phyloP scores from a whole-genome alignment of 2,888 invertebrate species.

The Netelia fuscicornis region DNA sequence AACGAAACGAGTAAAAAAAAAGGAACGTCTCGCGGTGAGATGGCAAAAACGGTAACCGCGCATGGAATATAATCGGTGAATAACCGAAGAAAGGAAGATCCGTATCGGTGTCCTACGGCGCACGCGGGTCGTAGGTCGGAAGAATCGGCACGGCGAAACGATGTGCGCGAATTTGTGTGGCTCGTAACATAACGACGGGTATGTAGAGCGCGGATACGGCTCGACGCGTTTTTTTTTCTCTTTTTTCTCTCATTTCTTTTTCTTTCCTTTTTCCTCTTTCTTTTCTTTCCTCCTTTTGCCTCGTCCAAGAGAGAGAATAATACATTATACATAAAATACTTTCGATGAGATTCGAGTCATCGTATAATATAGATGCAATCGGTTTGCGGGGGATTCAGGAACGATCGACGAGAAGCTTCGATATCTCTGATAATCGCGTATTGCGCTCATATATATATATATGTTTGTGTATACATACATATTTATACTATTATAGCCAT shows the following conservation, averaged over 20 bases:
- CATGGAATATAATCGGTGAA: conserved; percentile 57
- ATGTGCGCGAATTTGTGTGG: conserved; percentile 53
- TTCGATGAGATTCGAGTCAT: conserved; percentile 54
- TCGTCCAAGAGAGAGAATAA: conserved; percentile 26
- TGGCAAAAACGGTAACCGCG: conserved; percentile 55
- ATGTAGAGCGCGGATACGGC: conserved; percentile 23
- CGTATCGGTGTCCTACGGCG: conserved; percentile 67
- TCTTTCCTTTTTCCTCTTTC: not conserved
- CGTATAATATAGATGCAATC: conserved; percentile 41
- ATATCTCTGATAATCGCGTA: conserved; percentile 46
- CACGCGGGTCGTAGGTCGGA: conserved; percentile 67
- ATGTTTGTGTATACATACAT: conserved; percentile 59
- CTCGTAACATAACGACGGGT: conserved; percentile 1
- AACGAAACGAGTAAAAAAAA: conserved; percentile 29
- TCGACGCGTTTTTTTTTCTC: not conserved
- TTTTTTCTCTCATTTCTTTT: not conserved
- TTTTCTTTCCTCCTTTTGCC: not conserved
- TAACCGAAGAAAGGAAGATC: conserved; percentile 68
- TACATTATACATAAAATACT: conserved; percentile 55
- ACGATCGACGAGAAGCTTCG: conserved; percentile 49
- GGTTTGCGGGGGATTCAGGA: not conserved
- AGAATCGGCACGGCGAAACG: conserved; percentile 63
- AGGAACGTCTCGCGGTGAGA: conserved; percentile 34
- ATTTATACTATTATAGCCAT: conserved; percentile 11
- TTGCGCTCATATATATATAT: conserved; percentile 65